Conservation (phyloP, 2,797 vertebrate genomes). For the Neostethus bicornis region DNA sequence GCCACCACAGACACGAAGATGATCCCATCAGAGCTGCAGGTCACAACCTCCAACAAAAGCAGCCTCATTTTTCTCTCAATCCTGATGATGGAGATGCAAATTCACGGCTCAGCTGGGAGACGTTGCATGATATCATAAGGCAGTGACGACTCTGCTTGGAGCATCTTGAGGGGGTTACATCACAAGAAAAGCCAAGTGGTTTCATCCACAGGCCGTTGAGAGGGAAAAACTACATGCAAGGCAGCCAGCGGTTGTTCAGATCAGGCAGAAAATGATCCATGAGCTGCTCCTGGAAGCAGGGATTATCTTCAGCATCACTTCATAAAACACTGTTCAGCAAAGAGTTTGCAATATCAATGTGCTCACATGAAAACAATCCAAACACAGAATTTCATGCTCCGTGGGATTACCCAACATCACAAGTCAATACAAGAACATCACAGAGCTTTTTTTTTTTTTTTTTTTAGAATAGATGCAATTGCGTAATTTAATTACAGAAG, state of each 20-base stretch:
- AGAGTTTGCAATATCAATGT: neutral
- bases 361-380: neutral
- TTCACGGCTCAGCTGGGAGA: constrained; percentile 26
- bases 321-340: neutral
- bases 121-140: constrained; percentile 39
- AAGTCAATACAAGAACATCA: neutral
- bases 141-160: constrained; percentile 42
- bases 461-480: neutral
- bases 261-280: neutral
- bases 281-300: neutral
- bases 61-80: constrained; percentile 20
- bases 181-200: constrained; percentile 19
- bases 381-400: neutral
- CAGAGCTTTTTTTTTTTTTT: neutral
- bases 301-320: neutral
- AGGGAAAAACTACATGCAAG: constrained; percentile 1
- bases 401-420: neutral
- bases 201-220: constrained; percentile 20
- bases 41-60: constrained; percentile 29
- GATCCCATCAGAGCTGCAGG: constrained; percentile 59
- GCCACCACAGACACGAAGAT: constrained; percentile 49
- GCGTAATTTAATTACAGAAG: neutral
- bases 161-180: constrained; percentile 31
- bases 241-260: constrained; percentile 4
- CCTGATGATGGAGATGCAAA: constrained; percentile 26